Evolutionary conservation across 1,140 invertebrate genomes (phyloP).

Genomic region (Dendroctonus ponderosae): DNA sequence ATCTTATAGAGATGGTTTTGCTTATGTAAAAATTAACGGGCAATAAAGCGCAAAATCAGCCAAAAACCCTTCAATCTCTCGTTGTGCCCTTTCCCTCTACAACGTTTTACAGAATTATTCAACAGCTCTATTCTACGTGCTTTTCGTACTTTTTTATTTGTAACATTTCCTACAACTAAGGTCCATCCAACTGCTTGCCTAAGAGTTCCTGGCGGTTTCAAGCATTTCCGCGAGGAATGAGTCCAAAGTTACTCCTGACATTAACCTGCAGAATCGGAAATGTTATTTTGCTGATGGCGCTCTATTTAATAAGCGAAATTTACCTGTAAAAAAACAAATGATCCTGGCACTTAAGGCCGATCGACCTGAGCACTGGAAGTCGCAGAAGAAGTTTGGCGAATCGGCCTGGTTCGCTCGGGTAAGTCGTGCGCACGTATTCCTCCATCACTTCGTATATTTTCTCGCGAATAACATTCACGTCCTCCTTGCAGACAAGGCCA

Average conservation of each 20-base stretch:
- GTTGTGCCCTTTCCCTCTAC: constrained; percentile 13
- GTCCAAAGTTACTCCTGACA: constrained; percentile 73
- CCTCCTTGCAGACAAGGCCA: constrained; percentile 75
- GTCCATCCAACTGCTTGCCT: neutral
- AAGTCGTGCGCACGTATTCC: constrained; percentile 85
- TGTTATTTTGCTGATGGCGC: too few relatives aligned
- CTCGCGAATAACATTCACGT: constrained; percentile 87
- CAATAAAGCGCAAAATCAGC: neutral
- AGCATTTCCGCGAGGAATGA: constrained; percentile 72
- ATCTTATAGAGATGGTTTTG: neutral
- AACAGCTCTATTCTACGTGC: constrained; percentile 16
- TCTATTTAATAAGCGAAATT: neutral
- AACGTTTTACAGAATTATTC: constrained; percentile 22
- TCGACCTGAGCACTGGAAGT: constrained; percentile 90
- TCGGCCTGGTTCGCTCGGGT: constrained; percentile 87
- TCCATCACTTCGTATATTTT: constrained; percentile 92
- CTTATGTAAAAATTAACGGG: neutral
- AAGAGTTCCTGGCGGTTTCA: constrained; percentile 52
- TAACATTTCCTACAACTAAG: neutral
- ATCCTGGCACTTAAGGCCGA: constrained; percentile 93
- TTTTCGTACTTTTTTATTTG: constrained; percentile 5
- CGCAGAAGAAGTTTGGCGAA: constrained; percentile 93
- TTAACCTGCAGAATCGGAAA: constrained; percentile 66
- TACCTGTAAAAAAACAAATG: constrained; percentile 91
- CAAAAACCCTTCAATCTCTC: constrained; percentile 4